A percentile compares a stretch with the other conserved stretches of the same genome.
These are phyloP conservation scores for Biston stratarius DNA, from an alignment of 2,888 invertebrate genomes.

Conservation along the genomic window DNA sequence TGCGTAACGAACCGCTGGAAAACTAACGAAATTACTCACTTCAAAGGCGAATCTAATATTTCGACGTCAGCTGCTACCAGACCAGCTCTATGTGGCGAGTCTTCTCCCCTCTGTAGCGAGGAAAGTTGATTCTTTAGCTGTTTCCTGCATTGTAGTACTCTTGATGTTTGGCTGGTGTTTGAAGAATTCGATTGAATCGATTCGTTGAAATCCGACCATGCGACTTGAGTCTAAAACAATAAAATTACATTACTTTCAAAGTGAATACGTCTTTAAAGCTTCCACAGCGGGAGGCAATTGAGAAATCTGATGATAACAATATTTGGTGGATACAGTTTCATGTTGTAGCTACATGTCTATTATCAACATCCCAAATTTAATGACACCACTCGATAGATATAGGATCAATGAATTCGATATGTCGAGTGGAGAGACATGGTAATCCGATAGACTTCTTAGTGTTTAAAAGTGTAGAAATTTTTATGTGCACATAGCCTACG, in stretches of 20 bases:
- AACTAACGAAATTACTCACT: constrained; percentile 9
- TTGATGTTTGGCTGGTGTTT: constrained; percentile 77
- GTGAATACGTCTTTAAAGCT: neutral
- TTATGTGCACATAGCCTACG: no score
- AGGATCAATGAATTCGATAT: no score
- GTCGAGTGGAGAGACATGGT: no score
- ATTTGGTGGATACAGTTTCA: no score
- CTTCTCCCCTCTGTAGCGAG: constrained; percentile 56
- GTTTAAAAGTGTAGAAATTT: no score
- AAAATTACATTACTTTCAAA: neutral
- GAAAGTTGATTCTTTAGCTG: constrained; percentile 70
- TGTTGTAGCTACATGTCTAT: no score
- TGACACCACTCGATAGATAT: no score
- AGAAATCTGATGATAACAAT: no score
- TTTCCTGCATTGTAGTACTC: constrained; percentile 72
- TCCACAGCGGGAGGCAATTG: no score
- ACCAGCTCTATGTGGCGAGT: constrained; percentile 59
- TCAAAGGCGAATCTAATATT: constrained; percentile 6
- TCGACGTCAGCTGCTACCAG: constrained; percentile 3
- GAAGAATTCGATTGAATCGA: constrained; percentile 73
- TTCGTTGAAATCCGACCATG: constrained; percentile 72
- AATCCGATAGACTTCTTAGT: no score
- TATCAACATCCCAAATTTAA: no score
- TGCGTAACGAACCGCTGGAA: neutral
- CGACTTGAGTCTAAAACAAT: constrained; percentile 43